Evolutionary conservation across 2,113 vertebrate genomes (phyloP).

Genomic region (Vulpes lagopus): DNA sequence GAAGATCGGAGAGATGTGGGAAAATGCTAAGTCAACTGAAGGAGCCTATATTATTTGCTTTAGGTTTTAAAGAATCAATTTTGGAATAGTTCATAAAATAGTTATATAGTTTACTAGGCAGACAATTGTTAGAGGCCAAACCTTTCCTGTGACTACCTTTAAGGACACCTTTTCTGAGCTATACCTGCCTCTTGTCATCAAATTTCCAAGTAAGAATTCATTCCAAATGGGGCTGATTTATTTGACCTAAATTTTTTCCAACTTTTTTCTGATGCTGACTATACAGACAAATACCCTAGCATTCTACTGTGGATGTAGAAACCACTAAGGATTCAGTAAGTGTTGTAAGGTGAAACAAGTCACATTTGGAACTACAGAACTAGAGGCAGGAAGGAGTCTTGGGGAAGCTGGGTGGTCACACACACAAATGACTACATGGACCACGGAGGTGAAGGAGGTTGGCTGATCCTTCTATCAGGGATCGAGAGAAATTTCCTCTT

Average conservation of each 20-base stretch:
- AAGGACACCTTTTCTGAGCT: background rate
- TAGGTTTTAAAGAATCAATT: slow-evolving; percentile 1
- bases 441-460: background rate
- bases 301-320: background rate
- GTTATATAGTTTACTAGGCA: background rate
- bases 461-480: background rate
- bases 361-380: background rate
- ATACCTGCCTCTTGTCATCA: background rate
- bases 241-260: background rate
- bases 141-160: background rate
- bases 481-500: background rate
- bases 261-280: background rate
- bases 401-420: background rate
- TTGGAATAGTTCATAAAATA: slow-evolving; percentile 43
- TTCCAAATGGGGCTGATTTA: background rate
- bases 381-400: background rate
- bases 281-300: background rate
- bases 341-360: background rate
- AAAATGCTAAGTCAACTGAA: background rate
- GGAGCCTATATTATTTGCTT: slow-evolving; percentile 21
- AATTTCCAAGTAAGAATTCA: slow-evolving; percentile 16
- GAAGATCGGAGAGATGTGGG: background rate
- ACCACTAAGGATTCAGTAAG: background rate
- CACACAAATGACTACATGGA: background rate
- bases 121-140: background rate